These are phyloP conservation scores for Trochalopteron elliotii DNA, from an alignment of 2,113 vertebrate genomes.

Conservation along the genomic window DNA sequence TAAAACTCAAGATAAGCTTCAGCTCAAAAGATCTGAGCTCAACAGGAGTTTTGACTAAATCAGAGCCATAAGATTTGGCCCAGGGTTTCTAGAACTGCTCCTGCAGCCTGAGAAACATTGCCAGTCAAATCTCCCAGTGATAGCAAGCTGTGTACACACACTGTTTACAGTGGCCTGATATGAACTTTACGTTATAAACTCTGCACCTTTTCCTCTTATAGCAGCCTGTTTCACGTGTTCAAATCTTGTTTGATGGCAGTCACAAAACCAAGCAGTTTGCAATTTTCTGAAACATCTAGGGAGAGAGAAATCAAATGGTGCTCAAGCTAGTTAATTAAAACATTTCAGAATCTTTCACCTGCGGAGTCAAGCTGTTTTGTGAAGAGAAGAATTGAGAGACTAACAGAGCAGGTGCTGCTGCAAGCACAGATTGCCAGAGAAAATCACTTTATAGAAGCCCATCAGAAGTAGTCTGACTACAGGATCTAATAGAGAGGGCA, in stretches of 20 bases:
- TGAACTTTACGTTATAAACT: neutral
- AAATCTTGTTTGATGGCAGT: constrained; percentile 21
- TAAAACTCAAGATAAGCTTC: neutral
- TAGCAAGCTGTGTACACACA: neutral
- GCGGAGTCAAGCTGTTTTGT: constrained; percentile 52
- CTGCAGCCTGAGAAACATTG: neutral
- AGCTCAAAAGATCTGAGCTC: neutral
- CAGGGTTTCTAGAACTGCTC: neutral
- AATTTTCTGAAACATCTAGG: constrained; percentile 30
- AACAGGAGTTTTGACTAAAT: neutral
- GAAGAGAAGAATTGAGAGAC: constrained; percentile 42
- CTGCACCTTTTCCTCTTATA: neutral
- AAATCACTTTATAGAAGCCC: constrained; percentile 44
- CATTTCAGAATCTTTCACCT: constrained; percentile 65
- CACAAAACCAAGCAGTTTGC: neutral
- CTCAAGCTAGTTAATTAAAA: constrained; percentile 66
- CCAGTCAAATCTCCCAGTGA: neutral
- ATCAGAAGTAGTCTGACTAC: constrained; percentile 41
- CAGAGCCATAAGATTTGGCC: neutral
- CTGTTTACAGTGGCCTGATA: neutral
- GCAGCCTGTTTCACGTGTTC: neutral
- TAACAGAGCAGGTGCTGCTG: constrained; percentile 46
- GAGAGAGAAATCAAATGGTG: constrained; percentile 54
- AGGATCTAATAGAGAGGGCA: constrained; percentile 62
- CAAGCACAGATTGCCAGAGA: constrained; percentile 40